Conservation (phyloP, 2,888 invertebrate species). For the Geophilus truncorum region DNA sequence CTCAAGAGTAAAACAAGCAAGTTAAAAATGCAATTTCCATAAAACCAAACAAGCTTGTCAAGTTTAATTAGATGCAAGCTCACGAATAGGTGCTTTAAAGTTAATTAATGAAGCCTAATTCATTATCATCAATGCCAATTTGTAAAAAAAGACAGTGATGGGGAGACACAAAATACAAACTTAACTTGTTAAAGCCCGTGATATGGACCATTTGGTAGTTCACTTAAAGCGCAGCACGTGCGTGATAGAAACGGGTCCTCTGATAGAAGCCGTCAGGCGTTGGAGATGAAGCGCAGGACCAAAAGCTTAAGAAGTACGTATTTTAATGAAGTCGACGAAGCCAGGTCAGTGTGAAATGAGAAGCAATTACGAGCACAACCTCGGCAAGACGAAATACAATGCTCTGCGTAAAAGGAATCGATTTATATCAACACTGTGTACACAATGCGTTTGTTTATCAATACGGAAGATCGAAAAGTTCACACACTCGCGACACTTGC, state of each 20-base stretch:
- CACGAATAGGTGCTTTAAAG: background rate
- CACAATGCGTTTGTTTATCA: background rate
- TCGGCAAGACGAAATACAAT: background rate
- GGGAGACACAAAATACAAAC: background rate
- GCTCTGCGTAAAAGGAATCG: background rate
- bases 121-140: background rate
- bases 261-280: background rate
- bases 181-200: background rate
- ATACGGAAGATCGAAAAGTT: background rate
- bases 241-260: background rate
- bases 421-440: background rate
- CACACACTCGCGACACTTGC: background rate
- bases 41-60: background rate
- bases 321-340: background rate
- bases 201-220: background rate
- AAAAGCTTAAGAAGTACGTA: background rate
- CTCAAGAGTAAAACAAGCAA: too few relatives aligned
- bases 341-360: slow-evolving; percentile 6
- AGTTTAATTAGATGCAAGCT: background rate
- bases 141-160: background rate
- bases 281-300: background rate
- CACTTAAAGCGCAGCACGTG: background rate
- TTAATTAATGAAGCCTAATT: background rate
- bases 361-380: background rate
- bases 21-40: background rate